Evolutionary conservation across 2,888 invertebrate genomes (phyloP).

Genomic region (Drosophila imparisetae): DNA sequence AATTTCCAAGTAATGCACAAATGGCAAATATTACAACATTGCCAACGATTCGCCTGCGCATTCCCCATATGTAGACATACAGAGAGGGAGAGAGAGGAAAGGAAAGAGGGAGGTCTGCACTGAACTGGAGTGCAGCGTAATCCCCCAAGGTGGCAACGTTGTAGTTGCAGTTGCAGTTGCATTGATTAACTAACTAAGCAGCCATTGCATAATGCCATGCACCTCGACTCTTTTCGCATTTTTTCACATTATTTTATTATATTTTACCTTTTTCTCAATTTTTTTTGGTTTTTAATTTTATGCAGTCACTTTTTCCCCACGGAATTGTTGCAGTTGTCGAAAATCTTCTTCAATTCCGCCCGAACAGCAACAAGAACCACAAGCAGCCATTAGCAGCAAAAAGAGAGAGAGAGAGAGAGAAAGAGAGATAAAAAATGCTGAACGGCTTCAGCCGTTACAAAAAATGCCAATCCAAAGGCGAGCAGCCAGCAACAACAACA

Average conservation of each 20-base stretch:
- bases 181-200: slow-evolving; percentile 71
- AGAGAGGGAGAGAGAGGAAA: not conserved
- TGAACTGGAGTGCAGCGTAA: slow-evolving; percentile 33
- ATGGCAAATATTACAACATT: slow-evolving; percentile 59
- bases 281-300: slow-evolving; percentile 60
- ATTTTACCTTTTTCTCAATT: not conserved
- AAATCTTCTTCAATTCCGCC: slow-evolving; percentile 55
- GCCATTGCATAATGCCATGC: slow-evolving; percentile 63
- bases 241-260: slow-evolving; percentile 16
- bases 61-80: slow-evolving; percentile 41
- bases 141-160: slow-evolving; percentile 60
- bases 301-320: slow-evolving; percentile 61
- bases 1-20: slow-evolving; percentile 64
- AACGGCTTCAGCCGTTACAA: slow-evolving; percentile 24
- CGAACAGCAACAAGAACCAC: slow-evolving; percentile 19
- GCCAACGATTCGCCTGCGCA: slow-evolving; percentile 31
- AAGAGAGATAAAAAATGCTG: slow-evolving; percentile 38
- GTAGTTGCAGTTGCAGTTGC: slow-evolving; percentile 50
- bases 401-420: slow-evolving; percentile 10
- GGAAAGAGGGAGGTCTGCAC: not conserved
- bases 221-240: slow-evolving; percentile 16
- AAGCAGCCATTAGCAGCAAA: slow-evolving; percentile 25
- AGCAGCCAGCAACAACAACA: slow-evolving; percentile 51
- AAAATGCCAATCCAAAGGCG: slow-evolving; percentile 70
- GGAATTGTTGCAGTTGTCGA: slow-evolving; percentile 67